These are phyloP conservation scores for Chrysochloris asiatica DNA, from an alignment of 2,113 vertebrate genomes.

Conservation along the genomic window DNA sequence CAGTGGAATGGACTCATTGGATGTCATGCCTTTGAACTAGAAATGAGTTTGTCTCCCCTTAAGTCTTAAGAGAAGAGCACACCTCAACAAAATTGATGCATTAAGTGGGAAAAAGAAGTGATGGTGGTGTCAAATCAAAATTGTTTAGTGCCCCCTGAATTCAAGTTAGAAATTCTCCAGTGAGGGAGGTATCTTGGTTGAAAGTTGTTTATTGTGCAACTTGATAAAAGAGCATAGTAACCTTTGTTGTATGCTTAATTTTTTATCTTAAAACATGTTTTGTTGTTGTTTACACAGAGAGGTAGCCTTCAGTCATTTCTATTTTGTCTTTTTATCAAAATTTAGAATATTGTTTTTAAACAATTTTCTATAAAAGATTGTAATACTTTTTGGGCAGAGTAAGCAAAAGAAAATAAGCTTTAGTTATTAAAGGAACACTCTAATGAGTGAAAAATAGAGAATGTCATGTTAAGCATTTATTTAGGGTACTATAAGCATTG, in stretches of 20 bases:
- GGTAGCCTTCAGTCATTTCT: not conserved
- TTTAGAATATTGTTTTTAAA: not conserved
- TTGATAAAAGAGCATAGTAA: not conserved
- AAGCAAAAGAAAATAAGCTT: not conserved
- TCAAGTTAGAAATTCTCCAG: not conserved
- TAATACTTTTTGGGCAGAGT: not conserved
- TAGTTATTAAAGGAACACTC: constrained; percentile 34
- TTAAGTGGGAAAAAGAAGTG: not conserved
- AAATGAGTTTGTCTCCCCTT: not conserved
- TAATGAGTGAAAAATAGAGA: not conserved
- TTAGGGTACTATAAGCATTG: not conserved
- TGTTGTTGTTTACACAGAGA: not conserved
- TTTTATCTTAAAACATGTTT: constrained; percentile 30
- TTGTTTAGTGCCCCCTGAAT: not conserved
- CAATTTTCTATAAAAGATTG: constrained; percentile 24
- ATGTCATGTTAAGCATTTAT: not conserved
- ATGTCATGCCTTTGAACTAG: not conserved
- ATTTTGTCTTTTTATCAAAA: not conserved
- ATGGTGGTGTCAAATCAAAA: not conserved
- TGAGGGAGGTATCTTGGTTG: not conserved
- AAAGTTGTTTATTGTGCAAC: not conserved
- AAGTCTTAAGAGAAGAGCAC: not conserved
- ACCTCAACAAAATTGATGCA: not conserved
- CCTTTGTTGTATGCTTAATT: not conserved
- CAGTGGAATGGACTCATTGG: not conserved